Conservation (phyloP, 1,140 invertebrate genomes). For the Coelopa frigida region DNA sequence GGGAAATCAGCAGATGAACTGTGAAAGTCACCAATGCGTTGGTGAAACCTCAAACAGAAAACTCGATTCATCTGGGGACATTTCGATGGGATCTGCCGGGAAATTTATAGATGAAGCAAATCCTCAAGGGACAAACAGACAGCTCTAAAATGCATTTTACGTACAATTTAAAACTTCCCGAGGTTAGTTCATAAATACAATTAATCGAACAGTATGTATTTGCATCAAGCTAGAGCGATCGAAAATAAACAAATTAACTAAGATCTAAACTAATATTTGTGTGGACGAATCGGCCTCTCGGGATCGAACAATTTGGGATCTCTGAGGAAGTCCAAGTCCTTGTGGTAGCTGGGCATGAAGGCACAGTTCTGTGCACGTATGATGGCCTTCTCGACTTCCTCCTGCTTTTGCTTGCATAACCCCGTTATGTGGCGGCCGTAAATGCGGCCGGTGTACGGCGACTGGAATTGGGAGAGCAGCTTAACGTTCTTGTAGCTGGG, state of each 20-base stretch:
- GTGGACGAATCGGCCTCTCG: slow-evolving; percentile 69
- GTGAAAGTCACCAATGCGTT: too few relatives aligned
- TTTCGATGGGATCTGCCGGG: too few relatives aligned
- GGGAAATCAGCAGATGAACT: background rate
- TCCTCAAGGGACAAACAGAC: too few relatives aligned
- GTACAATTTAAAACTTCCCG: background rate
- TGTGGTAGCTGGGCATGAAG: slow-evolving; percentile 70
- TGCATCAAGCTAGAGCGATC: slow-evolving; percentile 14
- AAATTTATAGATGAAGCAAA: too few relatives aligned
- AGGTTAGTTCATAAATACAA: background rate
- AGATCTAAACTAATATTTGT: slow-evolving; percentile 60
- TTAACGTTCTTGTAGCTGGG: slow-evolving; percentile 90
- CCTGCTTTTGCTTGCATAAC: slow-evolving; percentile 66
- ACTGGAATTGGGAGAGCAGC: slow-evolving; percentile 91
- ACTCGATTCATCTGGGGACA: too few relatives aligned
- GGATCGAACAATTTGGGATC: slow-evolving; percentile 85
- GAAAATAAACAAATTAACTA: slow-evolving; percentile 1
- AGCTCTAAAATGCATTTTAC: background rate
- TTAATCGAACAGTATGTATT: too few relatives aligned
- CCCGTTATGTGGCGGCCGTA: slow-evolving; percentile 90
- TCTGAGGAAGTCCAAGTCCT: slow-evolving; percentile 65
- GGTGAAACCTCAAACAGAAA: too few relatives aligned
- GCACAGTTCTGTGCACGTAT: slow-evolving; percentile 62
- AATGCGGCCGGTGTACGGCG: slow-evolving; percentile 81
- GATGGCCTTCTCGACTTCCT: slow-evolving; percentile 62